Evolutionary conservation across 2,113 vertebrate genomes (phyloP).

Genomic region (Noturus placidus): DNA sequence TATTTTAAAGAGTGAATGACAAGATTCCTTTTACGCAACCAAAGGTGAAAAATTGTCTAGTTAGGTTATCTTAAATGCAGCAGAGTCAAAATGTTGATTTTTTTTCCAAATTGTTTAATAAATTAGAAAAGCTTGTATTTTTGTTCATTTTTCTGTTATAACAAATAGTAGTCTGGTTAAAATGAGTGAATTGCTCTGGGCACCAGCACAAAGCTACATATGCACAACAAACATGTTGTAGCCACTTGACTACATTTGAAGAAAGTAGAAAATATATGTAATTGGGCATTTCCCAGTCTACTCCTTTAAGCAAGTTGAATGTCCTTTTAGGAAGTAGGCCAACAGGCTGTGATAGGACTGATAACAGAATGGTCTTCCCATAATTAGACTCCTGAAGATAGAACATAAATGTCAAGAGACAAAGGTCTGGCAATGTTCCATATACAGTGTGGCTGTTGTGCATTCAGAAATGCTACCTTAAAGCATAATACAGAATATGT

Average conservation of each 20-base stretch:
- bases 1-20: too few relatives aligned
- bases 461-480: background rate
- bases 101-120: background rate
- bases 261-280: background rate
- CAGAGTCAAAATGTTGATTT: background rate
- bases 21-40: background rate
- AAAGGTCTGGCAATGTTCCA: background rate
- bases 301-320: background rate
- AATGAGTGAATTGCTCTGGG: background rate
- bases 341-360: slow-evolving; percentile 49
- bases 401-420: slow-evolving; percentile 15
- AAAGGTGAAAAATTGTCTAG: background rate
- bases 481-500: background rate
- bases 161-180: background rate
- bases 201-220: background rate
- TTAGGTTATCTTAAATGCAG: background rate
- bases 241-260: background rate
- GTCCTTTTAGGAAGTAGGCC: slow-evolving; percentile 56
- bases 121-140: background rate
- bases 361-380: slow-evolving; percentile 25
- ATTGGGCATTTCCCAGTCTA: background rate
- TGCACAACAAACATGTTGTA: background rate
- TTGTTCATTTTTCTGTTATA: background rate
- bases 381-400: slow-evolving; percentile 38
- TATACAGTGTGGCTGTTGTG: background rate